A percentile compares a stretch with the other conserved stretches of the same genome.
Evolutionary conservation across 2,113 vertebrate genomes (phyloP).

Genomic region (Pampusana beccarii): DNA sequence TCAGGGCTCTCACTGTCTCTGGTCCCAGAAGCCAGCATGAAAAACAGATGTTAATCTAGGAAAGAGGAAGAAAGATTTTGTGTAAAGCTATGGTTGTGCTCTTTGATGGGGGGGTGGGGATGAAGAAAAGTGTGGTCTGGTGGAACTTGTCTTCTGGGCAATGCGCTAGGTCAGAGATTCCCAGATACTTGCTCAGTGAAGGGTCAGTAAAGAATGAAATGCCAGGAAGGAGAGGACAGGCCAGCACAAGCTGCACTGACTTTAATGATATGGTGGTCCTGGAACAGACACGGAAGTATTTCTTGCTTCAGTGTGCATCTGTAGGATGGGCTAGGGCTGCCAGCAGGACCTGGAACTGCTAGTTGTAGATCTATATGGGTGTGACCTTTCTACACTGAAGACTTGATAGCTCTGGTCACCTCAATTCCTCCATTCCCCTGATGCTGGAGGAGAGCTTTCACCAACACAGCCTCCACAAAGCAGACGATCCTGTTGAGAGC

Average conservation of each 20-base stretch:
- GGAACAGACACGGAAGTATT: background rate
- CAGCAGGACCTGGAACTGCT: background rate
- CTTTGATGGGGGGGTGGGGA: background rate
- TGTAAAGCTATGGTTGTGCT: background rate
- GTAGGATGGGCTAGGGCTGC: fast-evolving
- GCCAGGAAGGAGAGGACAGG: background rate
- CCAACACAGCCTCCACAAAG: background rate
- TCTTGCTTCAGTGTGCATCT: background rate
- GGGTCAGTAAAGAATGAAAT: background rate
- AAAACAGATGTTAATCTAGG: background rate
- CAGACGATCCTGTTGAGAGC: background rate
- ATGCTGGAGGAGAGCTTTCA: background rate
- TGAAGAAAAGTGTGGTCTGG: background rate
- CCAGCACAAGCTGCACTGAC: background rate
- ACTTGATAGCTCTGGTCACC: background rate
- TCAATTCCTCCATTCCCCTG: background rate
- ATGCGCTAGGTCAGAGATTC: background rate
- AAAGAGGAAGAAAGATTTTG: background rate
- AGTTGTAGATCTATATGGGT: background rate
- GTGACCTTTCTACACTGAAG: background rate
- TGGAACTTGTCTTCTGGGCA: background rate
- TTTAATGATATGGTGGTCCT: background rate
- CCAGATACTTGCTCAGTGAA: background rate
- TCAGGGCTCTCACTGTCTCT: background rate
- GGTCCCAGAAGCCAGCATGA: background rate